These are phyloP conservation scores for Hemicrepidius hirtus DNA, from an alignment of 2,888 invertebrate genomes.

Conservation along the genomic window DNA sequence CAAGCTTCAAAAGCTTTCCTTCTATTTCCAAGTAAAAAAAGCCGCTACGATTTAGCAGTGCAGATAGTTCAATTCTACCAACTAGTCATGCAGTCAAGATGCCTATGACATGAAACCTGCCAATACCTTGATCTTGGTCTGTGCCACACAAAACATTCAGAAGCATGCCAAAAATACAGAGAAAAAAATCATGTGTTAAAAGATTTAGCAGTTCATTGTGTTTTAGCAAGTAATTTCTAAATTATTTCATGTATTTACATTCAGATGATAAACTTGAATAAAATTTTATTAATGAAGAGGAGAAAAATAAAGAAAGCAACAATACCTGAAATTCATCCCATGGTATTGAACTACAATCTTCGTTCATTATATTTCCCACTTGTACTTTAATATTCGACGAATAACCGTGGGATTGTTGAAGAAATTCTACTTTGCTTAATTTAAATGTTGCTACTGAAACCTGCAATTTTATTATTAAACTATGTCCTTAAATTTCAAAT, in stretches of 20 bases:
- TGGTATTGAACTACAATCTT: constrained; percentile 91
- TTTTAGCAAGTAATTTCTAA: constrained; percentile 46
- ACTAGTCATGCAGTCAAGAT: constrained; percentile 62
- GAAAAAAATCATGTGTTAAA: constrained; percentile 64
- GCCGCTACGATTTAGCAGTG: constrained; percentile 4
- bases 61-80: constrained; percentile 17
- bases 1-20: background rate
- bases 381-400: constrained; percentile 81
- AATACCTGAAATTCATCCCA: constrained; percentile 96
- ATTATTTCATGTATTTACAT: constrained; percentile 49
- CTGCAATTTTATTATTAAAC: constrained; percentile 62
- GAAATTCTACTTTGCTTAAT: constrained; percentile 83
- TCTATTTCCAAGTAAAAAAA: background rate
- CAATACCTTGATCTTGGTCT: constrained; percentile 81
- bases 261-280: constrained; percentile 46
- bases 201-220: constrained; percentile 48
- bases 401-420: constrained; percentile 82
- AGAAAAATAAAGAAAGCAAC: background rate
- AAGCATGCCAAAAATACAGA: constrained; percentile 78
- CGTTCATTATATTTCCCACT: constrained; percentile 82
- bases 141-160: constrained; percentile 85
- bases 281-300: constrained; percentile 40
- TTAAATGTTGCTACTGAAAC: constrained; percentile 79
- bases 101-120: constrained; percentile 71
- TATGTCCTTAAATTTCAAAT: too few relatives aligned